Base-by-base conservation (phyloP, 1,140 invertebrate genomes). In the Drusus annulatus region DNA sequence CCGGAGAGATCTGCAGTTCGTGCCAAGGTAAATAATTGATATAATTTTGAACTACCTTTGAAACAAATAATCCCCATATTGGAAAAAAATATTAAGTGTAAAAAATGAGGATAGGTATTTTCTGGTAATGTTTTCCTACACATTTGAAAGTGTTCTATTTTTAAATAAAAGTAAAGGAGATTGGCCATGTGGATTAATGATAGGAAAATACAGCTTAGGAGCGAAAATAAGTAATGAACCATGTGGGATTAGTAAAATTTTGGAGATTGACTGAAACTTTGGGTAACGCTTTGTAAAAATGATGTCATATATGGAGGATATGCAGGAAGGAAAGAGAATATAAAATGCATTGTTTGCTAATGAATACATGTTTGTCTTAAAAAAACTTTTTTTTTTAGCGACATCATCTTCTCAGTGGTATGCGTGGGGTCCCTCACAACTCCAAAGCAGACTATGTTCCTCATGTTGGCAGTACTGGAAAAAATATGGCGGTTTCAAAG, bases 391-490 rank as follows among this genome's bases (percentile, higher is more conserved):
- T 25, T 8, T 8, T 65, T 73, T 79, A 94, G 93, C 91, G 69
- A 93, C 94, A 80, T 91, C 92, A 63, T 95, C 95, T 81, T 91
- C 91, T 81, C 96, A 99, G 88, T 99, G 98, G 98, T 99, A 98
- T 86, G 92, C 96, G 23, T 99, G 98, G 97, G 97, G 96, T 63
- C 96, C 96, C 54, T 92, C 95, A 45, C 94, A 97, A 85, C 92
- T 96, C 90, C 95, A 98, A 85, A 96, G 96, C 89, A 94, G 97
- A 81, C 89, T 99, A 13, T 99, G 98, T 90, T 94, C 95, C 80
- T 90, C 92, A 3, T 99, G 98, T 90, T 99, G 98, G 98, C 93
- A 93, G 45, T 98, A 99, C 88, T 99, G 98, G 97, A 99, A 99
- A 88, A 98, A 99, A 87, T 98, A 98, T 89, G 98, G 98, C 75